Percentiles rank a stretch among this genome's conserved stretches.
phyloP scores from a whole-genome alignment of 2,113 vertebrate species.

The Sceloporus tristichus region DNA sequence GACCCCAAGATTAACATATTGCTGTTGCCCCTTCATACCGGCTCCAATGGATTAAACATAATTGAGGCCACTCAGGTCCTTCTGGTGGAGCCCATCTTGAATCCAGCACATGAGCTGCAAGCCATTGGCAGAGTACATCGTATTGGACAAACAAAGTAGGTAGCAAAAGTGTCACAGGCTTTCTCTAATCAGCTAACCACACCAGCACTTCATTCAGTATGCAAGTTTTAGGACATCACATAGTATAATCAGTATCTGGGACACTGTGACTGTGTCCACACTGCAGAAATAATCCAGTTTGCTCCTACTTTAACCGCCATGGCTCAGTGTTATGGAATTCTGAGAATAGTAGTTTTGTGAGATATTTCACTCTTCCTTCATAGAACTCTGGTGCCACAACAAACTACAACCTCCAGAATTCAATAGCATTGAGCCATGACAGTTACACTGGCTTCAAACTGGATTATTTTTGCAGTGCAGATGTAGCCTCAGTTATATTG shows the following conservation, averaged over 20 bases:
- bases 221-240: background rate
- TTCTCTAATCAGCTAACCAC: background rate
- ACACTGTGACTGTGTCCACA: background rate
- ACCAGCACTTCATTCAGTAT: background rate
- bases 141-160: constrained; percentile 97
- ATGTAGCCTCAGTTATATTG: too few relatives aligned
- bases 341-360: too few relatives aligned
- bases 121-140: constrained; percentile 97
- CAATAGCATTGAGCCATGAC: too few relatives aligned
- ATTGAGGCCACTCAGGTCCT: constrained; percentile 97
- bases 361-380: too few relatives aligned
- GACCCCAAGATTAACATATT: constrained; percentile 97
- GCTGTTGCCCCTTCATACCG: constrained; percentile 96
- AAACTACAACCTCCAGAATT: too few relatives aligned
- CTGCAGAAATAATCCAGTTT: too few relatives aligned
- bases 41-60: constrained; percentile 97
- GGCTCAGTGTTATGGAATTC: too few relatives aligned
- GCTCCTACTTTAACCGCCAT: too few relatives aligned
- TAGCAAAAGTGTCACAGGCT: background rate
- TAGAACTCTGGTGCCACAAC: too few relatives aligned
- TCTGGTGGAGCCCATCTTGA: constrained; percentile 95
- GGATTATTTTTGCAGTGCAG: too few relatives aligned
- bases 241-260: background rate
- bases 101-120: constrained; percentile 96
- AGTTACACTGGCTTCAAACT: too few relatives aligned